Evolutionary conservation across 2,113 vertebrate species (phyloP).

Genomic region (Xiphophorus hellerii): DNA sequence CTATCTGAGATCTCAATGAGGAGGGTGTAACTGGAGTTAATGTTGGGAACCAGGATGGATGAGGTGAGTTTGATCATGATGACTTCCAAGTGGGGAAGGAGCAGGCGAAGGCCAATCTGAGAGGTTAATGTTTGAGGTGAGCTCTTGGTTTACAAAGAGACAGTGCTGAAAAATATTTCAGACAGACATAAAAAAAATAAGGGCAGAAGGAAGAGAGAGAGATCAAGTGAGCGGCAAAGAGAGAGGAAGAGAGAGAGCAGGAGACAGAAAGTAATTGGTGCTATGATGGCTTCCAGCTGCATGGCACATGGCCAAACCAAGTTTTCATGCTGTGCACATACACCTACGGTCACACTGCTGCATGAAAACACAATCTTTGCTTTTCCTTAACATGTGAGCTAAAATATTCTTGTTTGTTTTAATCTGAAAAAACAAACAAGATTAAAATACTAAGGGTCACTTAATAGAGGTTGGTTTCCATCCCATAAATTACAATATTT

Average conservation of each 20-base stretch:
- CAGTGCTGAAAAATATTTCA: constrained; percentile 60
- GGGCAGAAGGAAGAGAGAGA: constrained; percentile 43
- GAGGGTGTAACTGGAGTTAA: neutral
- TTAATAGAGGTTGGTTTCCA: constrained; percentile 18
- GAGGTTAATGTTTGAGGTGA: constrained; percentile 35
- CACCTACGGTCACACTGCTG: constrained; percentile 29
- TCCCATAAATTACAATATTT: constrained; percentile 1
- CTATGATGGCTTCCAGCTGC: constrained; percentile 98
- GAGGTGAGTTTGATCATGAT: neutral
- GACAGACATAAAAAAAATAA: constrained; percentile 54
- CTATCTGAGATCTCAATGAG: neutral
- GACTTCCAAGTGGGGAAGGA: constrained; percentile 1
- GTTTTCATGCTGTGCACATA: constrained; percentile 78
- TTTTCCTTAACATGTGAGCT: constrained; percentile 83
- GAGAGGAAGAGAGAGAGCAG: constrained; percentile 76
- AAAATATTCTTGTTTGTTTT: constrained; percentile 82
- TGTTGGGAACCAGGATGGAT: neutral
- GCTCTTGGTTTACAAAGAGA: constrained; percentile 39
- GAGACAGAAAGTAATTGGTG: constrained; percentile 96
- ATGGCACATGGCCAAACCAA: constrained; percentile 86
- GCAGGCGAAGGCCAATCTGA: constrained; percentile 14
- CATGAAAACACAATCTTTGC: constrained; percentile 42
- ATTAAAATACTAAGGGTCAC: constrained; percentile 43
- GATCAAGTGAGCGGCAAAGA: constrained; percentile 52
- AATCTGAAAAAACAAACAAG: constrained; percentile 84